These are phyloP conservation scores for Dolichomitus sp. DNA, from an alignment of 2,888 invertebrate species.

Conservation along the genomic window DNA sequence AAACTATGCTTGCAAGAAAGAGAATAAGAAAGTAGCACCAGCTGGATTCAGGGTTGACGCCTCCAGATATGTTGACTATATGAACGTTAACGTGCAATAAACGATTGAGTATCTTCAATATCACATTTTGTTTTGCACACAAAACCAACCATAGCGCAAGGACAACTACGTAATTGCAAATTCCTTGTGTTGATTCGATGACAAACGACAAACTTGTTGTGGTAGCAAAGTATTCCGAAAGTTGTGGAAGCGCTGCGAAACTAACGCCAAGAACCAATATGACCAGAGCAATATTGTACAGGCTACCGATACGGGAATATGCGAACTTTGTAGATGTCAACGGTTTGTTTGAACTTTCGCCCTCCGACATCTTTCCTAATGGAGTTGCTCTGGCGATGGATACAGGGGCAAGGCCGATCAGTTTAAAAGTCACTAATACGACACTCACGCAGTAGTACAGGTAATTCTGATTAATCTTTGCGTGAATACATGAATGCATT, in stretches of 20 bases:
- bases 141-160: slow-evolving; percentile 42
- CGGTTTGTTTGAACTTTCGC: neutral
- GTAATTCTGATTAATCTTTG: neutral
- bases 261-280: slow-evolving; percentile 23
- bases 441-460: neutral
- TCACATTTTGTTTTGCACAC: slow-evolving; percentile 51
- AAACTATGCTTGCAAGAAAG: neutral
- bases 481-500: too few relatives aligned
- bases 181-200: slow-evolving; percentile 51
- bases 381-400: neutral
- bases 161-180: slow-evolving; percentile 41
- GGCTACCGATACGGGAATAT: slow-evolving; percentile 31
- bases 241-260: slow-evolving; percentile 27
- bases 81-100: slow-evolving; percentile 13
- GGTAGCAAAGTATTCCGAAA: slow-evolving; percentile 22
- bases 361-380: neutral
- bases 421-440: slow-evolving; percentile 26
- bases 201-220: slow-evolving; percentile 23
- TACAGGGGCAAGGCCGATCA: slow-evolving; percentile 56
- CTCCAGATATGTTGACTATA: neutral
- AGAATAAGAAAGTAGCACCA: neutral
- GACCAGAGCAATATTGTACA: slow-evolving; percentile 65
- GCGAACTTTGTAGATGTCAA: slow-evolving; percentile 37
- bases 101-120: slow-evolving; percentile 46
- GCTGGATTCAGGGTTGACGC: neutral